phyloP scores from a whole-genome alignment of 1,140 invertebrate genomes.

The Ectropis grisescens region DNA sequence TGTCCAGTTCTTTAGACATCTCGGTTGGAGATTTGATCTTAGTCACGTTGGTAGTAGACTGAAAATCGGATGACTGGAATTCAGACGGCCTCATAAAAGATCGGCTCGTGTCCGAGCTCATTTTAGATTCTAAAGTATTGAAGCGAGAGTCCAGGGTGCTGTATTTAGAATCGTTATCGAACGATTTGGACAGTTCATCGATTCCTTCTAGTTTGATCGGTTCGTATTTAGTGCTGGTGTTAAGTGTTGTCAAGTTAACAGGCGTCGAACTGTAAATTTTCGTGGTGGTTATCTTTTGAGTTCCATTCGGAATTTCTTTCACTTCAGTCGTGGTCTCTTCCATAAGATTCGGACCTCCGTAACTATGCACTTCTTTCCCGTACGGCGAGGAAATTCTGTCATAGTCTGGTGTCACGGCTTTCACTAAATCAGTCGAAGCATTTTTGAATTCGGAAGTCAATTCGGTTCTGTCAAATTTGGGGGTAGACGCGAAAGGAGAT shows the following conservation, averaged over 20 bases:
- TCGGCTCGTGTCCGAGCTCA: slow-evolving; percentile 62
- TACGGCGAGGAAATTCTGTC: slow-evolving; percentile 53
- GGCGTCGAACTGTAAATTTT: slow-evolving; percentile 68
- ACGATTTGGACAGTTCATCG: slow-evolving; percentile 58
- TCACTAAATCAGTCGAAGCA: slow-evolving; percentile 38
- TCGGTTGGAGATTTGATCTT: slow-evolving; percentile 53
- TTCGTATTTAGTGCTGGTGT: slow-evolving; percentile 61
- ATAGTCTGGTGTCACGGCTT: slow-evolving; percentile 44
- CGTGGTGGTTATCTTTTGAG: slow-evolving; percentile 64
- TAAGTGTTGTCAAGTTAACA: slow-evolving; percentile 52
- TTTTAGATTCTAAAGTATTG: slow-evolving; percentile 58
- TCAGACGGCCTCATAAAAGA: slow-evolving; percentile 66
- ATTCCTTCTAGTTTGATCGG: slow-evolving; percentile 59
- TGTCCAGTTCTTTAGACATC: slow-evolving; percentile 55
- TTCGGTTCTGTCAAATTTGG: slow-evolving; percentile 33
- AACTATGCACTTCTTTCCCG: slow-evolving; percentile 48
- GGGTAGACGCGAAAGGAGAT: slow-evolving; percentile 57
- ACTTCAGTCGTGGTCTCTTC: slow-evolving; percentile 66
- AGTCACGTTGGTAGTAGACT: slow-evolving; percentile 29
- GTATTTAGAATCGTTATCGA: slow-evolving; percentile 58
- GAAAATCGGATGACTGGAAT: slow-evolving; percentile 49
- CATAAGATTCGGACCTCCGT: slow-evolving; percentile 56
- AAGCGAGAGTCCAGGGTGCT: slow-evolving; percentile 57
- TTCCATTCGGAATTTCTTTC: slow-evolving; percentile 66
- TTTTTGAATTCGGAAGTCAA: slow-evolving; percentile 16